Conservation (phyloP, 2,888 invertebrate genomes). For the Gibbula magus region DNA sequence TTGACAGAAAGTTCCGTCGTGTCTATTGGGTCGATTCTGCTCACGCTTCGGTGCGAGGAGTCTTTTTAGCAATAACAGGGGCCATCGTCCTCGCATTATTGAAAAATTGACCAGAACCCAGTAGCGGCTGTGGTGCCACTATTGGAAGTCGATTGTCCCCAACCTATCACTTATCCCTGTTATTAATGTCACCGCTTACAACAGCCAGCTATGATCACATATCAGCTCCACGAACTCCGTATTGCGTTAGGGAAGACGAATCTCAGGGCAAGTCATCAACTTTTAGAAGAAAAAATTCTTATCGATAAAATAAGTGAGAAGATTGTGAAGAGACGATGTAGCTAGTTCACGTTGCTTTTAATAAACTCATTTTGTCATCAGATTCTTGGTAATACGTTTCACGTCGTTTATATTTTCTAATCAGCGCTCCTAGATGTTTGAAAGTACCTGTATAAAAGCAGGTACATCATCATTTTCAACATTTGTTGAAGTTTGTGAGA, state of each 20-base stretch:
- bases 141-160: slow-evolving; percentile 9
- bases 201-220: neutral
- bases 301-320: neutral
- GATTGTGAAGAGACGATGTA: neutral
- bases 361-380: neutral
- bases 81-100: slow-evolving; percentile 16
- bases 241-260: too few relatives aligned
- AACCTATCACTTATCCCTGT: slow-evolving; percentile 13
- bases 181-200: slow-evolving; percentile 11
- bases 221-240: neutral
- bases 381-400: neutral
- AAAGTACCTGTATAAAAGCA: too few relatives aligned
- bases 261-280: neutral
- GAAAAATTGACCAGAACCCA: slow-evolving; percentile 12
- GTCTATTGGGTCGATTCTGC: slow-evolving; percentile 15
- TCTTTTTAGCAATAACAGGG: slow-evolving; percentile 15
- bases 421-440: too few relatives aligned
- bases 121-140: neutral
- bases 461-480: too few relatives aligned
- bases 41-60: neutral
- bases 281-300: neutral
- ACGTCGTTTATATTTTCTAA: too few relatives aligned
- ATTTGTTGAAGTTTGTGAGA: too few relatives aligned
- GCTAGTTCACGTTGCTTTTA: neutral
- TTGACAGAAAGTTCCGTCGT: slow-evolving; percentile 10